Evolutionary conservation across 1,140 invertebrate genomes (phyloP).

Genomic region (Drosophila navojoa): DNA sequence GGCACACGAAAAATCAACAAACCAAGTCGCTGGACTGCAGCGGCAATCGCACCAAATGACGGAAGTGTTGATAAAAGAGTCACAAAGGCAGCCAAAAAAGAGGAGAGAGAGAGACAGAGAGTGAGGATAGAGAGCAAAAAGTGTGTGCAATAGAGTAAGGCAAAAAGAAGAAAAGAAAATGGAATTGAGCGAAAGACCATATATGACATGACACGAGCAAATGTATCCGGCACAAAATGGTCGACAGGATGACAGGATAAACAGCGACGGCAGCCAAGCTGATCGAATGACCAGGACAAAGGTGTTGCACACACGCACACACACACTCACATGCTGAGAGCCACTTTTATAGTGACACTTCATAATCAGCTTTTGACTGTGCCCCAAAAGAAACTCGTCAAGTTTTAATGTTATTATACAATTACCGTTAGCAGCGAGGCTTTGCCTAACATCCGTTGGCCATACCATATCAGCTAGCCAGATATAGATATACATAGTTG

Average conservation of each 20-base stretch:
- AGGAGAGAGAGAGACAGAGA: background rate
- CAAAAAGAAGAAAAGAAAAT: slow-evolving; percentile 4
- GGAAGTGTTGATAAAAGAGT: slow-evolving; percentile 66
- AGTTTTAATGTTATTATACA: slow-evolving; percentile 64
- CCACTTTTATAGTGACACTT: slow-evolving; percentile 22
- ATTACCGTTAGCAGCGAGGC: slow-evolving; percentile 16
- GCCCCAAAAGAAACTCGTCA: slow-evolving; percentile 52
- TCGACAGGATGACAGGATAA: slow-evolving; percentile 37
- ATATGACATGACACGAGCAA: slow-evolving; percentile 38
- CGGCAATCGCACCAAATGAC: slow-evolving; percentile 50
- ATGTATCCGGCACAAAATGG: slow-evolving; percentile 55
- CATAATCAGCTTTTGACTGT: slow-evolving; percentile 43
- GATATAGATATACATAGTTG: background rate
- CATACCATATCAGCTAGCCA: background rate
- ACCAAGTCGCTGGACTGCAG: slow-evolving; percentile 31
- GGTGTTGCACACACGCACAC: slow-evolving; percentile 18
- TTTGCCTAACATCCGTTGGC: slow-evolving; percentile 8
- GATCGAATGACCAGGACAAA: slow-evolving; percentile 53
- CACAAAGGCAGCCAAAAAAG: slow-evolving; percentile 55
- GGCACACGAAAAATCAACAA: slow-evolving; percentile 65
- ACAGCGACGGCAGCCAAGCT: slow-evolving; percentile 3
- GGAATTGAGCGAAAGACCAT: slow-evolving; percentile 10
- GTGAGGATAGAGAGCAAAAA: background rate
- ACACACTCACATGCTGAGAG: background rate
- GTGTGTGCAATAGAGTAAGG: slow-evolving; percentile 4